These are phyloP conservation scores for Ridgeia piscesae DNA, from an alignment of 1,140 invertebrate species.

Conservation along the genomic window DNA sequence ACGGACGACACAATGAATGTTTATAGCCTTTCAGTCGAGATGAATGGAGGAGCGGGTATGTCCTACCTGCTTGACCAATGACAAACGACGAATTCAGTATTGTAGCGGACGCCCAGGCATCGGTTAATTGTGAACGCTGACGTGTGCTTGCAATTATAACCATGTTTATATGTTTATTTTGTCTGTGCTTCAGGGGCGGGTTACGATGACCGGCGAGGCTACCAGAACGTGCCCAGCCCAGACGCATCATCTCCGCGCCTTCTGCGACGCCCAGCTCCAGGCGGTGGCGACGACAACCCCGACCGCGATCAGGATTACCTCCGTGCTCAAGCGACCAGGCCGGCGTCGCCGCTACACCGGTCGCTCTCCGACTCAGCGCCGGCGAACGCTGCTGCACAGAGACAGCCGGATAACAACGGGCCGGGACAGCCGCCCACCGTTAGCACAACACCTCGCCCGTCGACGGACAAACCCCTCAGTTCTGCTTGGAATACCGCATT, in stretches of 20 bases:
- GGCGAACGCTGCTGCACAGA: background rate
- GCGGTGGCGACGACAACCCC: background rate
- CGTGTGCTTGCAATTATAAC: background rate
- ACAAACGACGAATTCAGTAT: no score
- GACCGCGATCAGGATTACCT: background rate
- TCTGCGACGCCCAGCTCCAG: no score
- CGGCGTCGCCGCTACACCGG: background rate
- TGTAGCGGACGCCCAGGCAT: background rate
- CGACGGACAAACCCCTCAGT: conserved; percentile 50
- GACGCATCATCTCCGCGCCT: conserved; percentile 29
- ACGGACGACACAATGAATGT: background rate
- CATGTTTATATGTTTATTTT: conserved; percentile 13
- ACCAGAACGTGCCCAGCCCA: conserved; percentile 25
- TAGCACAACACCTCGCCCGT: background rate
- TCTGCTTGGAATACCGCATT: conserved; percentile 59
- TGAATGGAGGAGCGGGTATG: background rate
- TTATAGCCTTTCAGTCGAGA: background rate
- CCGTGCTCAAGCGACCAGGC: background rate
- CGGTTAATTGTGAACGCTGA: background rate
- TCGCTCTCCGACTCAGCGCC: background rate
- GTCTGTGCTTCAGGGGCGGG: conserved; percentile 38
- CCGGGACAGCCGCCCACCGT: background rate
- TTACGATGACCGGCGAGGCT: conserved; percentile 35
- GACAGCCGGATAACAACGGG: background rate
- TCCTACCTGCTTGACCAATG: no score